Evolutionary conservation across 2,888 invertebrate genomes (phyloP).

Genomic region (Selenia dentaria): DNA sequence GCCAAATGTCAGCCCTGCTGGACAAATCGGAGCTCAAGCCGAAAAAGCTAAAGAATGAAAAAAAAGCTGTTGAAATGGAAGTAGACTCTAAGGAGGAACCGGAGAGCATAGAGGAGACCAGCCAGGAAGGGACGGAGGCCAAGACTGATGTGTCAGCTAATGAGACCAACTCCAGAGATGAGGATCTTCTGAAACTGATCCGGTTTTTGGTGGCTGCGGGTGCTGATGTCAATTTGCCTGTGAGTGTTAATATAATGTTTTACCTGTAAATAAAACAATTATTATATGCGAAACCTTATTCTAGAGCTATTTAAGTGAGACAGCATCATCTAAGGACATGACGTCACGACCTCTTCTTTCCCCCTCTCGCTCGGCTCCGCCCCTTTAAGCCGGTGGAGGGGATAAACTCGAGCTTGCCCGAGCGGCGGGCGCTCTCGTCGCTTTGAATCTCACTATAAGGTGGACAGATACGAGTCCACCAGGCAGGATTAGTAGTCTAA

Average conservation of each 20-base stretch:
- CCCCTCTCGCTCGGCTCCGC: too few species aligned
- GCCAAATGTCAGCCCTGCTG: conserved; percentile 58
- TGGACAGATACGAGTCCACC: too few species aligned
- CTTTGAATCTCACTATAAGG: too few species aligned
- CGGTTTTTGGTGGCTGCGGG: conserved; percentile 92
- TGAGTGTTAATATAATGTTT: conserved; percentile 59
- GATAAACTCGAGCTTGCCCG: too few species aligned
- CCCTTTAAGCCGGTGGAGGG: too few species aligned
- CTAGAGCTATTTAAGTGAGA: too few species aligned
- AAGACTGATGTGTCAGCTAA: conserved; percentile 32
- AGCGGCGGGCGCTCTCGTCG: too few species aligned
- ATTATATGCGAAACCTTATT: too few species aligned
- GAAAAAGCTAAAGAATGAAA: conserved; percentile 33
- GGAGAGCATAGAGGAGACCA: conserved; percentile 28
- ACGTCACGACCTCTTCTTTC: too few species aligned
- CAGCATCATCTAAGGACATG: too few species aligned
- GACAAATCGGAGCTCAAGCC: conserved; percentile 48
- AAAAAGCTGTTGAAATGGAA: conserved; percentile 28
- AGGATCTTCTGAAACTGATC: conserved; percentile 71
- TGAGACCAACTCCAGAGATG: conserved; percentile 44
- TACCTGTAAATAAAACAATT: too few species aligned
- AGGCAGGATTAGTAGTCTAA: too few species aligned
- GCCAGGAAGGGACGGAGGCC: conserved; percentile 25
- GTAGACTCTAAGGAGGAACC: conserved; percentile 32
- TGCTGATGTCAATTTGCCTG: conserved; percentile 90